These are phyloP conservation scores for Perca flavescens DNA, from an alignment of 2,113 vertebrate genomes.

Conservation along the genomic window DNA sequence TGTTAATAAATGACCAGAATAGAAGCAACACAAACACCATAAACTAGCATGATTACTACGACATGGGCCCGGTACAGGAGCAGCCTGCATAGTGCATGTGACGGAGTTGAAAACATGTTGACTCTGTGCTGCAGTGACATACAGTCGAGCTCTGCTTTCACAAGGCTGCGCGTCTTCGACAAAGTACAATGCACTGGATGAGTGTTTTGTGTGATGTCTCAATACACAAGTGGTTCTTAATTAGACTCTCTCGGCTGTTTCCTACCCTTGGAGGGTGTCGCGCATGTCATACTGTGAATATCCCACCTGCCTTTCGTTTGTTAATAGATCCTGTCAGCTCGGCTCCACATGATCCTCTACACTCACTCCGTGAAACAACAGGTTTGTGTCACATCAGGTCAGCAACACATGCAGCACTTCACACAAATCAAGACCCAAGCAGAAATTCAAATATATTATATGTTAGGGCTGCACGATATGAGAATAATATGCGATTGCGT, in stretches of 20 bases:
- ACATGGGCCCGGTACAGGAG: constrained; percentile 2
- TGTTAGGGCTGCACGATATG: too few species aligned
- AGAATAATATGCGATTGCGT: too few species aligned
- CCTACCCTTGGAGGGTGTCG: neutral
- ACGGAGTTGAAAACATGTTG: neutral
- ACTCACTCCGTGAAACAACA: neutral
- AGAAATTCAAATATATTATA: neutral
- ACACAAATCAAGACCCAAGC: neutral
- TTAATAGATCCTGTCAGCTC: neutral
- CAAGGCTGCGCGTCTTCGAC: neutral
- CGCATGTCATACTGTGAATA: neutral
- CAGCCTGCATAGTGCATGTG: neutral
- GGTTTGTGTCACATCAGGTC: neutral
- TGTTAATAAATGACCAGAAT: constrained; percentile 74
- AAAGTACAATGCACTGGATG: neutral
- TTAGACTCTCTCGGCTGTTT: neutral
- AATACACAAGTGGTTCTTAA: neutral
- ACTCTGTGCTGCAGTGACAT: neutral
- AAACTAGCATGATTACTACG: constrained; percentile 54
- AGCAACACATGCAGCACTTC: neutral
- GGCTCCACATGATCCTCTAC: neutral
- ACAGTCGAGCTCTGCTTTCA: neutral
- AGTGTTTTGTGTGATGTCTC: neutral
- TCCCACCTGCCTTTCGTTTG: constrained; percentile 12
- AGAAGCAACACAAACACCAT: constrained; percentile 72